These are phyloP conservation scores for Diplodus puntazzo DNA, from an alignment of 2,797 vertebrate genomes.

Conservation along the genomic window DNA sequence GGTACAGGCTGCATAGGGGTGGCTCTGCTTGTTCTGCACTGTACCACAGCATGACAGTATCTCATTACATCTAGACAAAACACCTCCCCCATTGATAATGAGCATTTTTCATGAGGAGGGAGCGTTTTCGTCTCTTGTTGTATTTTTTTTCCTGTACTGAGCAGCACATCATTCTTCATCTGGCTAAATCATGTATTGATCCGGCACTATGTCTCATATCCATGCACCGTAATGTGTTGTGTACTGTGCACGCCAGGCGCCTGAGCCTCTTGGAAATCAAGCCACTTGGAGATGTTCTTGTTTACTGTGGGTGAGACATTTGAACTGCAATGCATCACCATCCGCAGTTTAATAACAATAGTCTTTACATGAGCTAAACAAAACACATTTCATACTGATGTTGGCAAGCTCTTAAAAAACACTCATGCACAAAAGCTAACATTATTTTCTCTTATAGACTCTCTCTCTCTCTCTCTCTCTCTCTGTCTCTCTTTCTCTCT, in stretches of 20 bases:
- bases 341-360: slow-evolving; percentile 76
- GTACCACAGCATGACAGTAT: slow-evolving; percentile 86
- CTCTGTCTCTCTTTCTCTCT: slow-evolving; percentile 8
- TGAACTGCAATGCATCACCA: slow-evolving; percentile 64
- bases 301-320: slow-evolving; percentile 54
- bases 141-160: slow-evolving; percentile 70
- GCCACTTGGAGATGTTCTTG: slow-evolving; percentile 56
- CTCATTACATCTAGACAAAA: slow-evolving; percentile 86
- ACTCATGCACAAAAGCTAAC: slow-evolving; percentile 62
- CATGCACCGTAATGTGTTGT: slow-evolving; percentile 70
- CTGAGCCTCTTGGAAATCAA: slow-evolving; percentile 41
- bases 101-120: slow-evolving; percentile 82
- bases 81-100: slow-evolving; percentile 86
- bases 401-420: slow-evolving; percentile 62
- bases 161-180: slow-evolving; percentile 79
- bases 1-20: slow-evolving; percentile 82
- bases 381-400: slow-evolving; percentile 73
- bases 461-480: neutral
- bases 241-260: slow-evolving; percentile 60
- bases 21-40: slow-evolving; percentile 84
- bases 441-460: slow-evolving; percentile 39
- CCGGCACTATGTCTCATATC: slow-evolving; percentile 72
- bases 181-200: slow-evolving; percentile 80
- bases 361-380: slow-evolving; percentile 73
- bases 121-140: slow-evolving; percentile 68